These are phyloP conservation scores for Mastigias papua DNA, from an alignment of 30 jellyfish, hydroid and myxozoan genomes.

Conservation along the genomic window DNA sequence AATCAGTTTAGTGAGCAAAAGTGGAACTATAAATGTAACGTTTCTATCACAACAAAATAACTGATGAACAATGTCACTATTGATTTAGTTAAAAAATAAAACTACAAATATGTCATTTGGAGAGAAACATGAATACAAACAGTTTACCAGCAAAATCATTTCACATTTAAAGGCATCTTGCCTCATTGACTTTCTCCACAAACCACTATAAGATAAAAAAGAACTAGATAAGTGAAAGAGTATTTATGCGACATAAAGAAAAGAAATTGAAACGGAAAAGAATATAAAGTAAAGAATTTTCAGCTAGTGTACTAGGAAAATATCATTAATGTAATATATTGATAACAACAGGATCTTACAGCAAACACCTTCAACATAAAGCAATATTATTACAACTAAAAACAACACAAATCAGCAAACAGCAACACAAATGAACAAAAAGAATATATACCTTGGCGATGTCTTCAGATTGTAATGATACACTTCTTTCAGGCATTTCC, in stretches of 20 bases:
- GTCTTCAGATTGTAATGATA: constrained; percentile 23
- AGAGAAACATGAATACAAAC: neutral
- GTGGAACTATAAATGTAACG: neutral
- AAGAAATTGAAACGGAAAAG: no score
- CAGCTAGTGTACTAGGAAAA: no score
- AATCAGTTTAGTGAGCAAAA: neutral
- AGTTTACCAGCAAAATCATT: neutral
- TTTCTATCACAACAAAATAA: neutral
- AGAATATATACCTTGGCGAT: constrained; percentile 44
- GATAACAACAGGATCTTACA: no score
- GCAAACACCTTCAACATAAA: no score
- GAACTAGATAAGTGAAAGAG: neutral
- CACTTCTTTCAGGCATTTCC: constrained; percentile 43
- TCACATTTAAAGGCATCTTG: constrained; percentile 34
- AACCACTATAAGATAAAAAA: constrained; percentile 54
- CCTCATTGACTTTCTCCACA: constrained; percentile 59
- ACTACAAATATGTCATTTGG: neutral
- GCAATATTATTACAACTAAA: neutral
- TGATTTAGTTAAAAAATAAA: no score
- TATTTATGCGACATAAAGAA: neutral
- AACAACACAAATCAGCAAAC: neutral
- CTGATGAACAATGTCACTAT: no score
- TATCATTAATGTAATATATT: no score
- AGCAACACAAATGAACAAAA: neutral
- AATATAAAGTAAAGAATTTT: no score